phyloP scores from a whole-genome alignment of 2,113 vertebrate genomes.

The Brachyhypopomus occidentalis region DNA sequence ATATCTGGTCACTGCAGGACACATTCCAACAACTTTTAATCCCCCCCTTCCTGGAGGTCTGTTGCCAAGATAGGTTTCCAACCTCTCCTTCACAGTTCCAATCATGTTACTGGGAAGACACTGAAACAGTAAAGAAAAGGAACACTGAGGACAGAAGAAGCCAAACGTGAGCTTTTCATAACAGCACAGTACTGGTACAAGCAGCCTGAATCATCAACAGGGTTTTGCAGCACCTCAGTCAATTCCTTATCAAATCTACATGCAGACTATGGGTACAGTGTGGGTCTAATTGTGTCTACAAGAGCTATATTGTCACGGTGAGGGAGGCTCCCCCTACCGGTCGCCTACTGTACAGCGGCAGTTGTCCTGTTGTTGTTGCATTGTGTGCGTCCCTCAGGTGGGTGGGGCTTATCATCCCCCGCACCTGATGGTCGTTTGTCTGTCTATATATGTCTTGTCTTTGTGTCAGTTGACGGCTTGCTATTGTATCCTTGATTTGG shows the following conservation, averaged over 20 bases:
- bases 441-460: no score
- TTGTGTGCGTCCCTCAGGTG: no score
- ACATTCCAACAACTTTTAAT: constrained; percentile 36
- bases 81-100: not conserved
- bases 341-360: no score
- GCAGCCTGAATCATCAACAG: not conserved
- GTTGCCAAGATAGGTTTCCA: constrained; percentile 9
- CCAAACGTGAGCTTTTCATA: constrained; percentile 24
- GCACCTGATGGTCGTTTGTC: no score
- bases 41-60: constrained; percentile 5
- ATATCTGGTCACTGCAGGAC: constrained; percentile 48
- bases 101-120: not conserved
- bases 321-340: no score
- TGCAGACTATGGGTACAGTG: not conserved
- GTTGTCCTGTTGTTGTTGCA: no score
- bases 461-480: no score
- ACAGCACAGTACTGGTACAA: not conserved
- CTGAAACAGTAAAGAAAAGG: not conserved
- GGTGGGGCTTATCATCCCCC: no score
- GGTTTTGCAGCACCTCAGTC: not conserved
- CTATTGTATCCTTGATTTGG: no score
- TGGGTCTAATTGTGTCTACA: not conserved
- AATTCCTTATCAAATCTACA: not conserved
- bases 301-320: no score
- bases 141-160: constrained; percentile 11